A percentile compares a stretch with the other conserved stretches of the same genome.
Conservation (phyloP, 2,113 vertebrate genomes). For the Smithornis capensis region DNA sequence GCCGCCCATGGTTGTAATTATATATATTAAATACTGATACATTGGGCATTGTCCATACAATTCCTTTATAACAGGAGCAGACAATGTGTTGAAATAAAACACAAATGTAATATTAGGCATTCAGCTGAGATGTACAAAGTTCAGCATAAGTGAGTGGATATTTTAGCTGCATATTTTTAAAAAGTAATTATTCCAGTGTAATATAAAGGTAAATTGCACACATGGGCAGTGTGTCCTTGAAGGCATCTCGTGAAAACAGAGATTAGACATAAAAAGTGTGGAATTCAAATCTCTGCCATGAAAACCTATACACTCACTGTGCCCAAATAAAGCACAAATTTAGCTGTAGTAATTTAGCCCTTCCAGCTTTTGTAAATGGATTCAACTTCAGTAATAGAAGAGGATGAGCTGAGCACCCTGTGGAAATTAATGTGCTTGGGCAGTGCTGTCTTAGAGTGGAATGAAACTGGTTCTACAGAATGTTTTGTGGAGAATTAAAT, state of each 20-base stretch:
- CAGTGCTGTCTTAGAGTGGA: accelerated
- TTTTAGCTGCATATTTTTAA: background rate
- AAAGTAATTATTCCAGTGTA: background rate
- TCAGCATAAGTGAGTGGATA: background rate
- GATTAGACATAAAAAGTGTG: background rate
- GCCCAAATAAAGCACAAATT: background rate
- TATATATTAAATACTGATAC: background rate
- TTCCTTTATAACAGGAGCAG: background rate
- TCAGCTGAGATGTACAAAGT: background rate
- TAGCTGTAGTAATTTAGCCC: background rate
- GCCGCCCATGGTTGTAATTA: background rate
- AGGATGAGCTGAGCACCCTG: background rate
- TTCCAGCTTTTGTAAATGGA: background rate
- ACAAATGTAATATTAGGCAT: background rate
- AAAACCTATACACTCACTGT: background rate
- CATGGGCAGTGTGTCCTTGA: background rate
- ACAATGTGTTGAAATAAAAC: background rate
- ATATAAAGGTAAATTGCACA: background rate
- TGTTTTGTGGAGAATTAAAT: background rate
- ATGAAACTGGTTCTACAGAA: background rate
- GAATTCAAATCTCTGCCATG: background rate
- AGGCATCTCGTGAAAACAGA: constrained; percentile 3
- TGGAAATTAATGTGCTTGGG: background rate
- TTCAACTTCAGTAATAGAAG: background rate
- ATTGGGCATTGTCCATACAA: background rate